Percentiles rank a stretch among this genome's conserved stretches.
phyloP scores from a whole-genome alignment of 2,888 invertebrate genomes.

The Malacosoma neustria region DNA sequence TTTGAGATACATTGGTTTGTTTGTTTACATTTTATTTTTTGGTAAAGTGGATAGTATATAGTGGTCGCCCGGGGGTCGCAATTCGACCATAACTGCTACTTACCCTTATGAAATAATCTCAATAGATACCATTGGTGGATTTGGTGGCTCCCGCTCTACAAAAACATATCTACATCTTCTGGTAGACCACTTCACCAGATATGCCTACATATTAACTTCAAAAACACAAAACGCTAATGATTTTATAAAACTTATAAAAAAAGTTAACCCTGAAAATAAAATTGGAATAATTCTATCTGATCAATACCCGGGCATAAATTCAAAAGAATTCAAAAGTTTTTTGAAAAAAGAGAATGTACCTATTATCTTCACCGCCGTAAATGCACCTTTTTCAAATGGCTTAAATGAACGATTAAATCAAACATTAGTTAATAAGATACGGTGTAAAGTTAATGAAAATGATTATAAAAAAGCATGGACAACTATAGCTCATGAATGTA shows the following conservation, averaged over 20 bases:
- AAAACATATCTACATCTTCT: slow-evolving; percentile 18
- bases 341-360: slow-evolving; percentile 5
- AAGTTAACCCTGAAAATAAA: slow-evolving; percentile 4
- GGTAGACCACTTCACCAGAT: slow-evolving; percentile 15
- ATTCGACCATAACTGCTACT: too few species aligned
- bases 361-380: too few species aligned
- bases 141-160: slow-evolving; percentile 16
- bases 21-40: too few species aligned
- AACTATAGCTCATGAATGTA: too few species aligned
- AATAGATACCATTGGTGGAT: slow-evolving; percentile 17
- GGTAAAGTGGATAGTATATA: too few species aligned
- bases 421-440: too few species aligned
- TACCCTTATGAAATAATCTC: slow-evolving; percentile 13
- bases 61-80: too few species aligned
- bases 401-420: too few species aligned
- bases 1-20: too few species aligned
- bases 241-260: slow-evolving; percentile 13
- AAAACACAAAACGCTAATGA: slow-evolving; percentile 17
- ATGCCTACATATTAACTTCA: slow-evolving; percentile 15
- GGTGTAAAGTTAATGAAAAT: too few species aligned
- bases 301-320: slow-evolving; percentile 25
- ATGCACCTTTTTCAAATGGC: too few species aligned
- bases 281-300: slow-evolving; percentile 14
- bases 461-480: too few species aligned
- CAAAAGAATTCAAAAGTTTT: slow-evolving; percentile 15